Evolutionary conservation across 2,888 invertebrate species (phyloP).

Genomic region (Podabrus alpinus): DNA sequence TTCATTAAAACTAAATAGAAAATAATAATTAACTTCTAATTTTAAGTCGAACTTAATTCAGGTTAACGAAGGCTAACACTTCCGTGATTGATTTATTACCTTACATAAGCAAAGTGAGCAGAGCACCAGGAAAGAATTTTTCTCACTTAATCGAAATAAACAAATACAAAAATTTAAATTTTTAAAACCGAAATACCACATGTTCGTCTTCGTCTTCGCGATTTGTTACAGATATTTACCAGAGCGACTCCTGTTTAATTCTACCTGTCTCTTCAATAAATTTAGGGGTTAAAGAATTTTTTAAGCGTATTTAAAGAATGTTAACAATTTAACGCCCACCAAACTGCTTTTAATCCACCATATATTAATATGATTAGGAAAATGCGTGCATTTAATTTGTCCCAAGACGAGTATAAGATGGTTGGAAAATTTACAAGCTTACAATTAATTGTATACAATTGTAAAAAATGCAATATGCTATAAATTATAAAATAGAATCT

Average conservation of each 20-base stretch:
- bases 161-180: background rate
- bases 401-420: no score
- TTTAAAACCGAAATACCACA: background rate
- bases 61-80: background rate
- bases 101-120: background rate
- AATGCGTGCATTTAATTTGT: background rate
- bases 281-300: background rate
- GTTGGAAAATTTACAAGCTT: no score
- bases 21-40: background rate
- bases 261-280: background rate
- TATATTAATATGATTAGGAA: background rate
- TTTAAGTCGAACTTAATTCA: background rate
- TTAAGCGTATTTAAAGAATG: background rate
- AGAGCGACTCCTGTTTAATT: background rate
- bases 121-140: background rate
- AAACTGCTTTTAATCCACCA: background rate
- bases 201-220: background rate
- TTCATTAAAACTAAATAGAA: background rate
- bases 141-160: background rate
- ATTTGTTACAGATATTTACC: background rate
- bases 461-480: background rate
- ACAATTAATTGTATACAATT: no score
- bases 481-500: background rate
- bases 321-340: background rate
- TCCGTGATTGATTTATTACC: background rate